Percentiles rank a stretch among this genome's conserved stretches.
Conservation (phyloP, 2,797 vertebrate species). For the Sebastes elongatus region DNA sequence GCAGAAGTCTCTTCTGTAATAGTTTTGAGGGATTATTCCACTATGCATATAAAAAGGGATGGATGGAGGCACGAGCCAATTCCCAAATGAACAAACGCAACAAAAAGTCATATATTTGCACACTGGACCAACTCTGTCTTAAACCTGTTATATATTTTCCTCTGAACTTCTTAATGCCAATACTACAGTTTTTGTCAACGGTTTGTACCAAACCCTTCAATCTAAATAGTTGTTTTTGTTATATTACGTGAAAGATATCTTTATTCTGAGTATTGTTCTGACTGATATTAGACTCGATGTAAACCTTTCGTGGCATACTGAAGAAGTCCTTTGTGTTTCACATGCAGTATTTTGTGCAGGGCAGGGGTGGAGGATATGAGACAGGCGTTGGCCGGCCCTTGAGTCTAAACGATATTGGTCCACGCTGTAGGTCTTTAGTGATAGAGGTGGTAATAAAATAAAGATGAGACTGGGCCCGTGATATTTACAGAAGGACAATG, state of each 20-base stretch:
- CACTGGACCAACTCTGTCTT: neutral
- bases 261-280: neutral
- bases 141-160: neutral
- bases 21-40: neutral
- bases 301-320: neutral
- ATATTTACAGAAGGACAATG: constrained; percentile 82
- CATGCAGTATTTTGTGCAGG: constrained; percentile 27
- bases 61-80: neutral
- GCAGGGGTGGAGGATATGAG: constrained; percentile 41
- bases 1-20: neutral
- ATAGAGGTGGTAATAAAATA: constrained; percentile 80
- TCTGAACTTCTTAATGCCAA: neutral
- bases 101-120: neutral
- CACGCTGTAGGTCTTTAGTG: constrained; percentile 67
- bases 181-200: neutral
- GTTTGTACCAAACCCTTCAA: neutral
- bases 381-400: constrained; percentile 22
- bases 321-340: constrained; percentile 25
- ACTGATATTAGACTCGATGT: neutral
- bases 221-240: neutral
- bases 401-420: constrained; percentile 65
- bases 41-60: neutral
- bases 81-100: neutral
- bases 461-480: constrained; percentile 75
- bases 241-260: neutral